Evolutionary conservation across 2,888 invertebrate species (phyloP).

Genomic region (Coelinius sp.): DNA sequence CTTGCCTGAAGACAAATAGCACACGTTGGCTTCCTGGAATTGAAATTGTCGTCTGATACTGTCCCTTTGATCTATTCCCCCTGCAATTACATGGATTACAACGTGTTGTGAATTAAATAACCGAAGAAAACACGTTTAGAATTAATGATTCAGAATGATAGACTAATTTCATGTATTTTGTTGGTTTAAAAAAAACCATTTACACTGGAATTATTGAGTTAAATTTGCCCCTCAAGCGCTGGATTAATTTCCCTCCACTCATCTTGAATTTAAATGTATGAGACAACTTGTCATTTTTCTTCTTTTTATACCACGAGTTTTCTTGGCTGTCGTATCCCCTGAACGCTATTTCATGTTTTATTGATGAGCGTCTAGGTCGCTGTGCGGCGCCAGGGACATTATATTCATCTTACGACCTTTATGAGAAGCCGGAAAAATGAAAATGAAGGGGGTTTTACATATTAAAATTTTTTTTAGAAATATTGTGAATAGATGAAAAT

Average conservation of each 20-base stretch:
- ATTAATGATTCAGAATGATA: slow-evolving; percentile 8
- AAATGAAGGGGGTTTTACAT: slow-evolving; percentile 21
- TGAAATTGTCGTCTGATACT: slow-evolving; percentile 2
- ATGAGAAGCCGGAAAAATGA: slow-evolving; percentile 1
- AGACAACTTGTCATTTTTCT: background rate
- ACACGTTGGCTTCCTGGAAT: slow-evolving; percentile 11
- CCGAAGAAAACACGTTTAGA: slow-evolving; percentile 7
- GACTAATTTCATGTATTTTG: slow-evolving; percentile 7
- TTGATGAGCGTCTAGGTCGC: slow-evolving; percentile 53
- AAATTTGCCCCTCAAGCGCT: background rate
- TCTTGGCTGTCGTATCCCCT: background rate
- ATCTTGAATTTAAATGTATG: background rate
- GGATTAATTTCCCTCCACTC: slow-evolving; percentile 12
- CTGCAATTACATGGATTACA: slow-evolving; percentile 25
- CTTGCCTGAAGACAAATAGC: background rate
- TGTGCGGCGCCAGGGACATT: slow-evolving; percentile 47
- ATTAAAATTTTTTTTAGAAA: slow-evolving; percentile 15
- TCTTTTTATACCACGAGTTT: slow-evolving; percentile 17
- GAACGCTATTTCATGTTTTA: slow-evolving; percentile 52
- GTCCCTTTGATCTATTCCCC: slow-evolving; percentile 3
- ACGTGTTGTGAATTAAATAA: slow-evolving; percentile 30
- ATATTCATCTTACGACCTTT: background rate
- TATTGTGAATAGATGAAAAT: too few relatives aligned
- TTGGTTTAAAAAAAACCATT: background rate
- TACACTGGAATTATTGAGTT: background rate